Percentiles rank a stretch among this genome's conserved stretches.
These are phyloP conservation scores for Calosoma granatense DNA, from an alignment of 1,140 invertebrate genomes.

Conservation along the genomic window DNA sequence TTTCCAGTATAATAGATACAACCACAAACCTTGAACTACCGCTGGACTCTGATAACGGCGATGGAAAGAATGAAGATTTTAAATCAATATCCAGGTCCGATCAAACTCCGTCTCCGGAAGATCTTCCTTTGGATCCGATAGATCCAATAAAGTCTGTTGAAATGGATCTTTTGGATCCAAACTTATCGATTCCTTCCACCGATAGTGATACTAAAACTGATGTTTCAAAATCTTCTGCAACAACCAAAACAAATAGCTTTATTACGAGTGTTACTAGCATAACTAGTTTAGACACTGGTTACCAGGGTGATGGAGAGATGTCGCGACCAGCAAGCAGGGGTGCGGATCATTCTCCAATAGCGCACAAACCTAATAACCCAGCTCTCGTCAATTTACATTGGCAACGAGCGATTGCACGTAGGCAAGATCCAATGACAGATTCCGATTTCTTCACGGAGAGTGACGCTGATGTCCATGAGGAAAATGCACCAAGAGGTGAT, in stretches of 20 bases:
- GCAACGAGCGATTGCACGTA: constrained; percentile 32
- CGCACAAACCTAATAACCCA: constrained; percentile 28
- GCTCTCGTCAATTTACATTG: constrained; percentile 9
- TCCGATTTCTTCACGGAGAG: constrained; percentile 83
- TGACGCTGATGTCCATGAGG: constrained; percentile 69
- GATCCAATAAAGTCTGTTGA: constrained; percentile 38
- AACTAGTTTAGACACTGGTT: constrained; percentile 73
- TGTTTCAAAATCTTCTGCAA: constrained; percentile 45
- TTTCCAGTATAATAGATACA: constrained; percentile 34
- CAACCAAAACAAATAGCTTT: constrained; percentile 55
- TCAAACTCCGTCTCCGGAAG: constrained; percentile 70
- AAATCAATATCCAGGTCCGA: constrained; percentile 40
- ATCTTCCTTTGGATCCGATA: constrained; percentile 62
- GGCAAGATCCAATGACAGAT: constrained; percentile 75
- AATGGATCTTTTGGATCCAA: constrained; percentile 34
- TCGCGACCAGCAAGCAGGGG: constrained; percentile 65
- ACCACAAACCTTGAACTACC: constrained; percentile 48
- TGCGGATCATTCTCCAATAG: constrained; percentile 52
- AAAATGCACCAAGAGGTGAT: constrained; percentile 52
- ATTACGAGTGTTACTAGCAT: constrained; percentile 77
- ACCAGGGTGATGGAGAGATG: constrained; percentile 78
- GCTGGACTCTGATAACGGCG: constrained; percentile 29
- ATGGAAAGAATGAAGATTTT: constrained; percentile 18
- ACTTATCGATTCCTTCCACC: constrained; percentile 24
- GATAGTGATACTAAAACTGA: constrained; percentile 44